Percentiles rank a stretch among this genome's conserved stretches.
These are phyloP conservation scores for Stenchaetothrips biformis DNA, from an alignment of 2,888 invertebrate genomes.

Conservation along the genomic window DNA sequence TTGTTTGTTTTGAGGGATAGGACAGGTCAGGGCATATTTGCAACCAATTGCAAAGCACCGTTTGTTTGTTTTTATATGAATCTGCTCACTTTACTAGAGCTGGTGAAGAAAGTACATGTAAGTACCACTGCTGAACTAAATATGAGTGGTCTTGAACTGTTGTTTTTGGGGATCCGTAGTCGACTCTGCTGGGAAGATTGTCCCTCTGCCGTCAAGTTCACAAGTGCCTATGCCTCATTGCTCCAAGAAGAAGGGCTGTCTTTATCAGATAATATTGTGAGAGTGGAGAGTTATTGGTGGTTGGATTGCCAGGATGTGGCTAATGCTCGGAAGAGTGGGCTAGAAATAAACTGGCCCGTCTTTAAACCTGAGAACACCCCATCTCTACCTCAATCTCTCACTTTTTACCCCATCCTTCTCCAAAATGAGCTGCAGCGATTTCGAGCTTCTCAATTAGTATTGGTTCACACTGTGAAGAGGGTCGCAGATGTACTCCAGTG, in stretches of 20 bases:
- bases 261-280: neutral
- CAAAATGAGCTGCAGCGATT: conserved; percentile 10
- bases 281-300: neutral
- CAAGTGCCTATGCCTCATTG: neutral
- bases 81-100: neutral
- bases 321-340: conserved; percentile 4
- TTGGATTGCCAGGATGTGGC: neutral
- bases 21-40: conserved; percentile 4
- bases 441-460: neutral
- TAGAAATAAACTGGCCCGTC: neutral
- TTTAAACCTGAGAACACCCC: neutral
- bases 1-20: conserved; percentile 3
- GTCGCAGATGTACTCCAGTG: neutral
- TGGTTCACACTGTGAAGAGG: neutral
- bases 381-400: neutral
- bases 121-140: neutral
- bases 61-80: conserved; percentile 12
- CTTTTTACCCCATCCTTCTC: neutral
- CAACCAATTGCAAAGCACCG: neutral
- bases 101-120: neutral
- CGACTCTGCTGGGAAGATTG: neutral
- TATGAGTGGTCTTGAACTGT: neutral
- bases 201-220: neutral
- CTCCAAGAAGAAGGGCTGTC: neutral
- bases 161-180: neutral